A percentile compares a stretch with the other conserved stretches of the same genome.
phyloP scores from a whole-genome alignment of 2,797 vertebrate species.

The Anas flavirostris region DNA sequence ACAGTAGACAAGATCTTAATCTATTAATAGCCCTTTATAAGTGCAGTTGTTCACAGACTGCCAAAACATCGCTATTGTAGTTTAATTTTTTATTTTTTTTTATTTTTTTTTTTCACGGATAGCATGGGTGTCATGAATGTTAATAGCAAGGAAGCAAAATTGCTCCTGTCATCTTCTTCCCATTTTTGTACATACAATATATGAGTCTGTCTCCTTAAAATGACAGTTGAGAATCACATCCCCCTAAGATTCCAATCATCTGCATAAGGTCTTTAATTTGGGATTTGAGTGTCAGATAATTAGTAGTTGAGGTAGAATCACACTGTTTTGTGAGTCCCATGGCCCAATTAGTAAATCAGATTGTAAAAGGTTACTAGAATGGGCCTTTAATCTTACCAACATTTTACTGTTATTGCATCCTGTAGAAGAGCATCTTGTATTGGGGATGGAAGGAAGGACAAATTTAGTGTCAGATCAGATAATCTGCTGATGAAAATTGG shows the following conservation, averaged over 20 bases:
- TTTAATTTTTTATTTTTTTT: background rate
- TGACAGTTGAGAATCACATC: background rate
- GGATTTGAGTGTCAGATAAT: slow-evolving; percentile 39
- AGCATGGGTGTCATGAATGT: slow-evolving; percentile 40
- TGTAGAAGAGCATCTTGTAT: background rate
- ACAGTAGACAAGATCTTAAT: slow-evolving; percentile 59
- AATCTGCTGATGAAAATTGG: background rate
- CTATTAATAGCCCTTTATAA: slow-evolving; percentile 64
- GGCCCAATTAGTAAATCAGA: slow-evolving; percentile 50
- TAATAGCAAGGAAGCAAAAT: slow-evolving; percentile 47
- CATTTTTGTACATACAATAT: background rate
- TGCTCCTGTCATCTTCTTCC: slow-evolving; percentile 41
- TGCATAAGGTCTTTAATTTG: slow-evolving; percentile 33
- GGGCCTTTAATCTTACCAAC: background rate
- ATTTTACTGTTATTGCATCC: background rate
- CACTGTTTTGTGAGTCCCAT: slow-evolving; percentile 29
- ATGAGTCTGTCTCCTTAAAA: slow-evolving; percentile 11
- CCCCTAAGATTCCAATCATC: background rate
- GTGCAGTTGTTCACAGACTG: slow-evolving; percentile 36
- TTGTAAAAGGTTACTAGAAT: slow-evolving; percentile 25
- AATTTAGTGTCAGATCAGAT: background rate
- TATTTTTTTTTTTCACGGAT: background rate
- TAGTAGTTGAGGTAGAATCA: slow-evolving; percentile 24
- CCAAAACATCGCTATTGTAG: slow-evolving; percentile 61
- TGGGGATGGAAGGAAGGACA: background rate